Evolutionary conservation across 2,113 vertebrate species (phyloP), one percentile per base, ranked within the genome.

Genomic region (Spilogale gracilis): DNA sequence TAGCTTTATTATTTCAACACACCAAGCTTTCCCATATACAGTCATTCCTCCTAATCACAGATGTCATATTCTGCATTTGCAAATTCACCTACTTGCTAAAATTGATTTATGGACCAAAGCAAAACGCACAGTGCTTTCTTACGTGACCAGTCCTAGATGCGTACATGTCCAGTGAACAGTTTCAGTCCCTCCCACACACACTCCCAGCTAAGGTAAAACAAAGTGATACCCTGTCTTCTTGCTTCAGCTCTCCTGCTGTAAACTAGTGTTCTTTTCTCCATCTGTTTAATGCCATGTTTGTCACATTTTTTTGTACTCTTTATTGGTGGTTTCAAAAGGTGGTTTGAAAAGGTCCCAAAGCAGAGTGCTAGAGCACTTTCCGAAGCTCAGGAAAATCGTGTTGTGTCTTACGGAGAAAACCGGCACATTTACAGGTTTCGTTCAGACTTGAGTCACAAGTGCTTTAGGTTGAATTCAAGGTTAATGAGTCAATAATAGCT

Each of bases 1-100:
- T 84, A 95, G 17, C 61, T 93, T 93, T 91, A 65, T 93, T 71
- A n/a, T 83, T 84, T 92, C 25, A 91, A 25, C 17, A 61, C 10
- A 74, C 20, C 78, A 91, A 27, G n/a, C 48, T 73, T 91, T 73
- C 85, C 65, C 61, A 20, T 65, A 58, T 69, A 67, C 3, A 38
- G n/a, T 54, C 6, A 12, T 20, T 60, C 30, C 13, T 90, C 73
- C 50, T 87, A 25, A 32, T 76, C 58, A 87, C 30, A 38, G 61
- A 48, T 76, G 89, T 54, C 58, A 78, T 65, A 91, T 71, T 63
- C 71, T 17, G 1, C 84, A 65, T 67, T 74, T 14, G 21, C 16
- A 54, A 80, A 92, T 89, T 97, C 18, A 30, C 48, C 73, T 95
- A 43, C 48, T 89, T 43, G 10, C 25, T 84, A 80, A 80, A 95